Base-by-base conservation (phyloP, 2,113 vertebrate species). In the Cheirogaleus medius region DNA sequence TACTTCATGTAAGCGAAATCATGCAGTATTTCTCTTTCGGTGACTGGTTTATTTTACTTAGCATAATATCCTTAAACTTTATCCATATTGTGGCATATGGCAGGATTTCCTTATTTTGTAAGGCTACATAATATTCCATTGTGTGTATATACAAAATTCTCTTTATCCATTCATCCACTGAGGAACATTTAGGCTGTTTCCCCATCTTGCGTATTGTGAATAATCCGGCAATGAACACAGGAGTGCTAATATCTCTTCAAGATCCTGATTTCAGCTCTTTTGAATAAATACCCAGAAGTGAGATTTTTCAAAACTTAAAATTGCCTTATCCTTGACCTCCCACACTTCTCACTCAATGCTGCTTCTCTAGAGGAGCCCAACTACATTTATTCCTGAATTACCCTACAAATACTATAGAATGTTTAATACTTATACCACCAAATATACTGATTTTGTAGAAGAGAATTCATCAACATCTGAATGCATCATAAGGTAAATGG, bases 401-500 rank as follows among this genome's bases (percentile, higher is more conserved):
- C 52, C 4, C 89, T 54, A 37, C 27, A 85, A 92, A 77, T 71
- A 52, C 4, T 14, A 6, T 9, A 44, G 6, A 42, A 21, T 56
- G 14, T 83, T 94, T 92, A 86, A 77, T 85, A 66, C 27, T 9
- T 11, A 8, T 4, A 64, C 20, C 14, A 42, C 5, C 18, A 47
- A n/a, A 49, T 90, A 73, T 37, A 81, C 34, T 49, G 29, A 4
- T 93, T 94, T 66, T 68, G 47, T 97, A 77, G 74, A 64, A 80
- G 93, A 96, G 15, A 90, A 82, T 25, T 90, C 66, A 44, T 73
- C 80, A 90, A 3, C 20, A 60, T 68, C 25, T 81, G 88, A 71
- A 56, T 95, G 6, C 3, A 63, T 32, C 29, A 86, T 63, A 95
- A 97, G 12, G 66, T 89, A 86, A 98, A 63, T 49, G 73, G 74